These are phyloP conservation scores for Hyperoplus immaculatus DNA, from an alignment of 2,797 vertebrate species.

Conservation along the genomic window DNA sequence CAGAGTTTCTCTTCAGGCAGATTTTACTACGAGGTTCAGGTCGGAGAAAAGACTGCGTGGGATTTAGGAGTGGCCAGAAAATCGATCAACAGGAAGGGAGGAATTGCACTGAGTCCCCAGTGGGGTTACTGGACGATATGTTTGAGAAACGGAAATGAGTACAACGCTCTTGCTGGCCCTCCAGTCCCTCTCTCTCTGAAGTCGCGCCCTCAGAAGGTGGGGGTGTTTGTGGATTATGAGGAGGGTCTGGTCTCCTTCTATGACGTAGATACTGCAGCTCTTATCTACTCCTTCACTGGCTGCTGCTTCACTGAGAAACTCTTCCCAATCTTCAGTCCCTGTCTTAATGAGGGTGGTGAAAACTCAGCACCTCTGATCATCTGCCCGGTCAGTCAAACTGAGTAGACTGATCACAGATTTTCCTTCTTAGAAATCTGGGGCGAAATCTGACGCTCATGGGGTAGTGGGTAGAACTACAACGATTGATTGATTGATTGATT, in stretches of 20 bases:
- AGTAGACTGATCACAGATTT: not conserved
- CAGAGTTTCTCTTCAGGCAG: slow-evolving; percentile 36
- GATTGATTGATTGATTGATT: too few species aligned
- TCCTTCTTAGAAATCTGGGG: too few species aligned
- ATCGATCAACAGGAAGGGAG: slow-evolving; percentile 28
- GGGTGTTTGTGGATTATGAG: slow-evolving; percentile 51
- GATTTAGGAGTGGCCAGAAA: slow-evolving; percentile 24
- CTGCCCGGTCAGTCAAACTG: not conserved
- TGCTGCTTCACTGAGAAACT: slow-evolving; percentile 34
- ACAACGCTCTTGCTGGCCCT: fast-evolving
- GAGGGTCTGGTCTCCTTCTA: slow-evolving; percentile 53
- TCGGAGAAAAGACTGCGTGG: slow-evolving; percentile 25
- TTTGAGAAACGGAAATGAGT: slow-evolving; percentile 11
- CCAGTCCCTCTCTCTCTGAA: not conserved
- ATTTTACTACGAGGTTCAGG: slow-evolving; percentile 46
- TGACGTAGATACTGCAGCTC: slow-evolving; percentile 28
- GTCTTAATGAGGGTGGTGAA: not conserved
- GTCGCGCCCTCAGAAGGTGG: slow-evolving; percentile 13
- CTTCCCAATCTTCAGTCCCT: slow-evolving; percentile 12
- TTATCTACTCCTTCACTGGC: slow-evolving; percentile 41
- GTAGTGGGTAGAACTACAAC: too few species aligned
- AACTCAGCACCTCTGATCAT: slow-evolving; percentile 35
- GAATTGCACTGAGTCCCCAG: too few species aligned
- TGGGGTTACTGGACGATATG: slow-evolving; percentile 31
- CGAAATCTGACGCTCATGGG: too few species aligned